A percentile compares a stretch with the other conserved stretches of the same genome.
Conservation (phyloP, 1,140 invertebrate species). For the Augochlora pura region DNA sequence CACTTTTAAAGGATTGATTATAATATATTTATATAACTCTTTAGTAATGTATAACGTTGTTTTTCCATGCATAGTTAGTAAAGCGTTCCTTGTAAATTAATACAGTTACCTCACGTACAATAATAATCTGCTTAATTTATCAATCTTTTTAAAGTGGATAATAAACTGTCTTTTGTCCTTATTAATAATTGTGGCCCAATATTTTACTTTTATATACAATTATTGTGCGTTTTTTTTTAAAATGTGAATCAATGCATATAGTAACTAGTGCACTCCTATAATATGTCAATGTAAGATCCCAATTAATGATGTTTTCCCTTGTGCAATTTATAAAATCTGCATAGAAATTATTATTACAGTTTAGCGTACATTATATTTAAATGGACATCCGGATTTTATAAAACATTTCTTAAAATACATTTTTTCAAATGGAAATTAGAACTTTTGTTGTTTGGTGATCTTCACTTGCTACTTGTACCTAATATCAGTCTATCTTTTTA, state of each 20-base stretch:
- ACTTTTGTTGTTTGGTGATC: slow-evolving; percentile 10
- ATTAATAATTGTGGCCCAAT: slow-evolving; percentile 5
- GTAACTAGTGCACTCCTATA: slow-evolving; percentile 28
- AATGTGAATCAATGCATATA: slow-evolving; percentile 7
- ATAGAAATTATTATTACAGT: background rate
- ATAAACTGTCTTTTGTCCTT: background rate
- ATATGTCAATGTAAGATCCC: slow-evolving; percentile 40
- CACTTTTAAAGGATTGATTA: slow-evolving; percentile 24
- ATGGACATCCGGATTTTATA: slow-evolving; percentile 4
- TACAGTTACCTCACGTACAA: background rate
- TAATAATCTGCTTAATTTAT: background rate
- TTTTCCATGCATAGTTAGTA: slow-evolving; percentile 7
- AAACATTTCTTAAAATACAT: background rate
- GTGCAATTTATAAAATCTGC: slow-evolving; percentile 19
- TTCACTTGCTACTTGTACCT: slow-evolving; percentile 33
- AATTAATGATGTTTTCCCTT: slow-evolving; percentile 23
- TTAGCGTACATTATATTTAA: slow-evolving; percentile 29
- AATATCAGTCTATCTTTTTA: slow-evolving; percentile 13
- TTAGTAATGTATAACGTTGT: background rate
- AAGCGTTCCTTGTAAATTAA: background rate
- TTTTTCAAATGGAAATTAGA: background rate
- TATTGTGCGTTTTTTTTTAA: background rate
- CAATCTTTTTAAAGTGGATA: background rate
- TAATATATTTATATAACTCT: slow-evolving; percentile 7
- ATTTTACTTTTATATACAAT: slow-evolving; percentile 13